Conservation (phyloP, 2,113 vertebrate species). For the Larimichthys crocea region DNA sequence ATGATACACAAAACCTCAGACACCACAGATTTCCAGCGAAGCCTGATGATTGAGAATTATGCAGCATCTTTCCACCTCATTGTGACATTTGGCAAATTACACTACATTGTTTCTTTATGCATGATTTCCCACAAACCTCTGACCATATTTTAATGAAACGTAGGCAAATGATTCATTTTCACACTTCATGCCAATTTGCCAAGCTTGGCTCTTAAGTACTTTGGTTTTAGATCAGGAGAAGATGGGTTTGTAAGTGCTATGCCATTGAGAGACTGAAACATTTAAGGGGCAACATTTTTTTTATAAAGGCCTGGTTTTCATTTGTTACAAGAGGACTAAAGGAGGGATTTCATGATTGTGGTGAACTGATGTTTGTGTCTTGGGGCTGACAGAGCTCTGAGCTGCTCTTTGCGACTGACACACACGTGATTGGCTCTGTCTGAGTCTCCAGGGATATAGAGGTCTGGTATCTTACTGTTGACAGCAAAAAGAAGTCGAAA, state of each 20-base stretch:
- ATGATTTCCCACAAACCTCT: slow-evolving; percentile 26
- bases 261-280: neutral
- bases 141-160: neutral
- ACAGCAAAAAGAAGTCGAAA: slow-evolving; percentile 6
- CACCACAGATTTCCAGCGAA: slow-evolving; percentile 35
- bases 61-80: slow-evolving; percentile 26
- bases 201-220: slow-evolving; percentile 10
- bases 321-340: slow-evolving; percentile 1
- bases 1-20: slow-evolving; percentile 38
- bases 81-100: slow-evolving; percentile 29
- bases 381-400: slow-evolving; percentile 18
- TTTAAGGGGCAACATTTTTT: slow-evolving; percentile 9
- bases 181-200: slow-evolving; percentile 18
- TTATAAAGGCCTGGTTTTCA: neutral
- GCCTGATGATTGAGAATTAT: slow-evolving; percentile 21
- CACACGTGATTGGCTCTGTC: slow-evolving; percentile 20
- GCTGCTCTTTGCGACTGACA: slow-evolving; percentile 15
- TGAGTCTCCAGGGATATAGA: slow-evolving; percentile 18
- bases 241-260: slow-evolving; percentile 7
- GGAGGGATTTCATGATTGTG: neutral
- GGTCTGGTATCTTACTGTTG: slow-evolving; percentile 10
- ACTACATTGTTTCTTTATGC: neutral
- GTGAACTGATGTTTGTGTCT: slow-evolving; percentile 16
- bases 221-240: slow-evolving; percentile 21
- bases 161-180: slow-evolving; percentile 28